Conservation (phyloP, 2,888 invertebrate genomes). For the Physocephala rufipes region DNA sequence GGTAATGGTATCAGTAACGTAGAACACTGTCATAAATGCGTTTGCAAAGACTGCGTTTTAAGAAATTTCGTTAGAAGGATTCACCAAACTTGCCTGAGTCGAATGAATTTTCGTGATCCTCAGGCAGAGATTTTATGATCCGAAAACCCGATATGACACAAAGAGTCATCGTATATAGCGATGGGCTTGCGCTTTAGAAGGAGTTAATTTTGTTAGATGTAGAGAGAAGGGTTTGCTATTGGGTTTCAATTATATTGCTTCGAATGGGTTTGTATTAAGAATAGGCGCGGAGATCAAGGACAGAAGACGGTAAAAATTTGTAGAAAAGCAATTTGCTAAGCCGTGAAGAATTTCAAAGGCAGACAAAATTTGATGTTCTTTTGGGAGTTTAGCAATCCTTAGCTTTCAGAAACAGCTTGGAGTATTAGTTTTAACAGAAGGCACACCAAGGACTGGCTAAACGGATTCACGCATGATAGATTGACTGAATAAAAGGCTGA, state of each 20-base stretch:
- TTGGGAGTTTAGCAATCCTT: no score
- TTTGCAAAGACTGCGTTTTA: slow-evolving; percentile 19
- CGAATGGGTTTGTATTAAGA: no score
- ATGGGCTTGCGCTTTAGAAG: background rate
- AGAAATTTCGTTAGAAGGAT: slow-evolving; percentile 24
- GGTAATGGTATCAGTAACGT: no score
- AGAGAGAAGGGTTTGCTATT: background rate
- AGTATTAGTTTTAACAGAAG: slow-evolving; percentile 12
- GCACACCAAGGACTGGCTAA: background rate
- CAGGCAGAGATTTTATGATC: background rate
- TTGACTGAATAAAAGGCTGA: no score
- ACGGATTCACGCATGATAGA: background rate
- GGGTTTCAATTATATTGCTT: no score
- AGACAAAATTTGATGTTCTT: background rate
- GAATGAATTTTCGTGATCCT: background rate
- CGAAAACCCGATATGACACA: background rate
- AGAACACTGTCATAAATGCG: background rate
- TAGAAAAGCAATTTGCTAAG: background rate
- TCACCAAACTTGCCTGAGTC: background rate
- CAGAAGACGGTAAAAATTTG: background rate
- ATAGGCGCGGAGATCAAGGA: background rate
- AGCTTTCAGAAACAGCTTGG: background rate
- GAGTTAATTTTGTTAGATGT: background rate
- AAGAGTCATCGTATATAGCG: background rate
- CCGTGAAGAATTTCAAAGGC: slow-evolving; percentile 3